Conservation (phyloP, 1,140 invertebrate species). For the Drosophila repleta region DNA sequence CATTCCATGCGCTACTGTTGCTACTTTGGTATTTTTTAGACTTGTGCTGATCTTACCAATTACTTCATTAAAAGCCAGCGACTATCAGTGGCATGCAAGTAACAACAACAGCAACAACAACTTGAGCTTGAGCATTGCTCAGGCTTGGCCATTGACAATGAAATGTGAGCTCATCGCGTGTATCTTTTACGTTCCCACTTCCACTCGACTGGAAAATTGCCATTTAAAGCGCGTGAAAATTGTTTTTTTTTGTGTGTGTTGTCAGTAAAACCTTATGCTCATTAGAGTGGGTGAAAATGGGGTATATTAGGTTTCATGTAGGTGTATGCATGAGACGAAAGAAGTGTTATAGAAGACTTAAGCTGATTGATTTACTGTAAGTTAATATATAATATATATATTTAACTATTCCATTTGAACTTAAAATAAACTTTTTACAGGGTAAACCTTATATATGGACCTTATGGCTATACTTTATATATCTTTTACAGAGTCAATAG, state of each 20-base stretch:
- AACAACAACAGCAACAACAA: slow-evolving; percentile 10
- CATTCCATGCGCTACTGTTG: slow-evolving; percentile 13
- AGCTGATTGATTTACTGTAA: not conserved
- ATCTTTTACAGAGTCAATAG: too few species aligned
- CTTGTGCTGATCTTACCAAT: slow-evolving; percentile 64
- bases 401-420: not conserved
- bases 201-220: slow-evolving; percentile 73
- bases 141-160: slow-evolving; percentile 64
- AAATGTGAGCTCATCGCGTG: slow-evolving; percentile 70
- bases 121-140: too few species aligned
- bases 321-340: too few species aligned
- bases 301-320: not conserved
- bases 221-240: slow-evolving; percentile 68
- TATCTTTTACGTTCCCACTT: slow-evolving; percentile 53
- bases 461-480: too few species aligned
- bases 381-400: not conserved
- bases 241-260: slow-evolving; percentile 24
- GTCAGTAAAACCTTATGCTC: slow-evolving; percentile 4
- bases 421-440: too few species aligned
- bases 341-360: not conserved
- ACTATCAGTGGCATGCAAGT: slow-evolving; percentile 23
- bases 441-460: too few species aligned
- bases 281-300: not conserved
- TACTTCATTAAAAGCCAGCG: slow-evolving; percentile 63
- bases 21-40: slow-evolving; percentile 20